Evolutionary conservation across 2,888 invertebrate genomes (phyloP), one percentile per base, ranked within the genome.

Genomic region (Euclidia mi): DNA sequence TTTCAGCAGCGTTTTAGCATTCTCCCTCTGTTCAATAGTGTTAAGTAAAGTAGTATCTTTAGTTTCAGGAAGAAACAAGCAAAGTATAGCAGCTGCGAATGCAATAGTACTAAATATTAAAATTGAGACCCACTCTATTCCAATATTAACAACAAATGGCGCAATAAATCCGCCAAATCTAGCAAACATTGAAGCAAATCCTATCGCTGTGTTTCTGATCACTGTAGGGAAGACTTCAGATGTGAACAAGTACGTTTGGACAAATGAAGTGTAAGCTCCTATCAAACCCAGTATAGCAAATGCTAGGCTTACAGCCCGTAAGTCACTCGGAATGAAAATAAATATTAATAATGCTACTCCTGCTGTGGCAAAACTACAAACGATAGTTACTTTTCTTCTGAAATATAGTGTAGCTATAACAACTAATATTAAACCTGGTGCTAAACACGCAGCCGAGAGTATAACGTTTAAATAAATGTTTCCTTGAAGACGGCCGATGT

Each of bases 201-300:
- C 98, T 74, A 98, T 96, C 0, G 97, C 97, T 31, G 97, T 96
- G 83, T 97, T 98, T 64, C 98, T 94, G 2, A 97, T 95, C 2
- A 97, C 96, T 0, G 98, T 98, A 0, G 98, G 98, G 79, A 97
- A 97, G 32, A 98, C 87, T 89, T 98, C 98, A 0, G 97, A 96
- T 4, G 97, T 96, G 83, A 96, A 97, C 14, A 98, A 95, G 82
- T 96, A 97, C 20, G 95, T 91, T 50, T 95, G 95, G 1, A 96
- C 95, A 76, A 97, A 97, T 0, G 96, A 94, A 10, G 95, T 95
- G 6, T 96, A 96, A 51, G 97, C 96, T 3, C 98, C 97, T 71
- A 97, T 96, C 76, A 97, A 96, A 0, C 97, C 97, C 46, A 96
- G 85, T 40, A 97, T 95, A 41, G 97, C 97, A 68, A 98, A 95